These are phyloP conservation scores for Steinernema khuongi DNA, from an alignment of 1,140 invertebrate genomes.

Conservation along the genomic window DNA sequence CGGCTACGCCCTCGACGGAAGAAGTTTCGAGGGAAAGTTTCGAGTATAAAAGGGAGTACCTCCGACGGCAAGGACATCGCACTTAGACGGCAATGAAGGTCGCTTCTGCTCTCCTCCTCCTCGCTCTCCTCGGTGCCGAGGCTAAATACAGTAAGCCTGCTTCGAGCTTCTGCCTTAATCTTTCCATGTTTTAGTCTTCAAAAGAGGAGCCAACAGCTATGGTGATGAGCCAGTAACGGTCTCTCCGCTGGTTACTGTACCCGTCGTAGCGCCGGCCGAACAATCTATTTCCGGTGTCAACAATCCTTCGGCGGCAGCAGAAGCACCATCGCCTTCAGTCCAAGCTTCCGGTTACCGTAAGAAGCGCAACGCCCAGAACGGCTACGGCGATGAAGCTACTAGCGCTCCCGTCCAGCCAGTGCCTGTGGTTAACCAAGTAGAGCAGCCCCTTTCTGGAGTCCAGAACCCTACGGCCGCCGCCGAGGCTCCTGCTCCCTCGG, in stretches of 20 bases:
- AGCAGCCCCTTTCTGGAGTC: not conserved
- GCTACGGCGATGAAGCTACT: constrained; percentile 26
- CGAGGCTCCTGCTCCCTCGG: constrained; percentile 15
- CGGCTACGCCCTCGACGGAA: not conserved
- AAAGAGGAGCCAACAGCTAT: constrained; percentile 23
- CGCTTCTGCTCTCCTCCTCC: constrained; percentile 5
- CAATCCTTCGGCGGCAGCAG: constrained; percentile 13
- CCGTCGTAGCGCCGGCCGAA: not conserved
- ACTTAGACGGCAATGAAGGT: constrained; percentile 10
- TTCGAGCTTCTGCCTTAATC: not conserved
- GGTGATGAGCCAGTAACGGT: constrained; percentile 20
- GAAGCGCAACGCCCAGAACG: constrained; percentile 25
- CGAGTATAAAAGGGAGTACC: not conserved
- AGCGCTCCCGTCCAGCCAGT: constrained; percentile 17
- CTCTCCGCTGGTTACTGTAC: not conserved
- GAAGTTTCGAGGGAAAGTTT: not conserved
- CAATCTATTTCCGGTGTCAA: not conserved
- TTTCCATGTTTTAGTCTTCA: constrained; percentile 19
- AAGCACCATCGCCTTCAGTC: constrained; percentile 5
- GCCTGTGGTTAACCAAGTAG: not conserved
- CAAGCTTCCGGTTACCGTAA: constrained; percentile 25
- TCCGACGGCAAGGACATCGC: not conserved
- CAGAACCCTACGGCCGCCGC: constrained; percentile 6
- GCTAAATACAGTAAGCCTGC: not conserved
- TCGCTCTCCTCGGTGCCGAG: not conserved